Evolutionary conservation across 2,888 invertebrate genomes (phyloP).

Genomic region (Xestia c-nigrum): DNA sequence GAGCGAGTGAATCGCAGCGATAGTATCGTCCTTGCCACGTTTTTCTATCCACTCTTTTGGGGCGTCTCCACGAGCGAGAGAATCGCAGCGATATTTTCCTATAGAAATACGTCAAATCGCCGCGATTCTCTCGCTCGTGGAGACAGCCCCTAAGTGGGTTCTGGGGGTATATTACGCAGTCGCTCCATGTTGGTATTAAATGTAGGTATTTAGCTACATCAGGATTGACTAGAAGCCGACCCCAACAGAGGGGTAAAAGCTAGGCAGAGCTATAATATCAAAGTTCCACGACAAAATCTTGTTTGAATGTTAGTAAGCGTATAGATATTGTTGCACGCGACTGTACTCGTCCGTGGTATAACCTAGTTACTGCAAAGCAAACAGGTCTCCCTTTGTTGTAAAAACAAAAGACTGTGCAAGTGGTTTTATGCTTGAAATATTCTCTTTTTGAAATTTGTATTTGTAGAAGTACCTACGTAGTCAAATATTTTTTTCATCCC

Average conservation of each 20-base stretch:
- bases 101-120: too few relatives aligned
- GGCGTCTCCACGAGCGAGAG: too few relatives aligned
- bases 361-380: constrained; percentile 26
- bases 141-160: too few relatives aligned
- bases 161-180: neutral
- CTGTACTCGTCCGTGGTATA: neutral
- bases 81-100: too few relatives aligned
- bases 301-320: neutral
- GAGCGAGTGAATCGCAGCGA: too few relatives aligned
- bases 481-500: too few relatives aligned
- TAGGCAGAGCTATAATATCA: neutral
- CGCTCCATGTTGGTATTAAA: neutral
- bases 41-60: too few relatives aligned
- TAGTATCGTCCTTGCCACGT: too few relatives aligned
- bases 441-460: neutral
- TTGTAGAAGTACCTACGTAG: neutral
- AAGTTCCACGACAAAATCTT: neutral
- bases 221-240: neutral
- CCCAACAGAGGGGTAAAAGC: neutral
- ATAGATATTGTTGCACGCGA: constrained; percentile 29
- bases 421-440: constrained; percentile 12
- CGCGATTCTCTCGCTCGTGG: too few relatives aligned
- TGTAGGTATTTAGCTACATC: neutral
- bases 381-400: constrained; percentile 28
- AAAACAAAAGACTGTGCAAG: constrained; percentile 27